Base-by-base conservation (phyloP, 1,140 invertebrate genomes). In the Cherax destructor region DNA sequence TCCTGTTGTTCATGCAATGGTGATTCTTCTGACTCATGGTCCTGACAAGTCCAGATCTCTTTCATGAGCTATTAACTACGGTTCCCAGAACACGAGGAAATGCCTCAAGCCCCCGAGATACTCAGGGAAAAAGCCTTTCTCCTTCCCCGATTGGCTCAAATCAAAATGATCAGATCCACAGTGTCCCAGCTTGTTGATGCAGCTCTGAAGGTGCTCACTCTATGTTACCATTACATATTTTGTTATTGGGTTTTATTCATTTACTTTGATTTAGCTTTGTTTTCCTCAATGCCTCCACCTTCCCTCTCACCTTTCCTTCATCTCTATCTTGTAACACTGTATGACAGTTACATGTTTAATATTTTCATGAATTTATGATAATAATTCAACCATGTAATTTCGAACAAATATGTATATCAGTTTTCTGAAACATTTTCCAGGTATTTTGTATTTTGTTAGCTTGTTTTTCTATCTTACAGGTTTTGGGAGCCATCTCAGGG, bases 91-190 rank as follows among this genome's bases (percentile, higher is more conserved):
- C 93, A 94, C 77, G 94, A 94, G 24, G 94, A 94, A 69, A 94
- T 95, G 83, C 98, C 98, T 0, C 96, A 97, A 93, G 98, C 97
- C 93, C 95, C 98, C 1, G 96, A 1, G 97, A 98, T 94, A 97
- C 97, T 97, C 97, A 11, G n/a, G n/a, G 97, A 98, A 94, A 97
- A 98, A 94, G 97, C 97, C 7, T 95, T 97, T 18, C 95, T 99
- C 21, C 96, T 98, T 89, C 98, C n/a, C 98, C 1, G 98, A 99
- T 95, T 99, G 98, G 98, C 95, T 99, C 91, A 98, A 98, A 94
- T 99, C 1, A 96, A 97, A 93, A 99, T 99, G 97, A 98, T 99
- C 83, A 95, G 98, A 13, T 98, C 98, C 1, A 97, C 96, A 72
- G 97, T 98, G 41, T 95, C 97, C 1, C 95, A 96, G 80, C 95